phyloP scores from a whole-genome alignment of 2,888 invertebrate species.

The Mythimna pallens region DNA sequence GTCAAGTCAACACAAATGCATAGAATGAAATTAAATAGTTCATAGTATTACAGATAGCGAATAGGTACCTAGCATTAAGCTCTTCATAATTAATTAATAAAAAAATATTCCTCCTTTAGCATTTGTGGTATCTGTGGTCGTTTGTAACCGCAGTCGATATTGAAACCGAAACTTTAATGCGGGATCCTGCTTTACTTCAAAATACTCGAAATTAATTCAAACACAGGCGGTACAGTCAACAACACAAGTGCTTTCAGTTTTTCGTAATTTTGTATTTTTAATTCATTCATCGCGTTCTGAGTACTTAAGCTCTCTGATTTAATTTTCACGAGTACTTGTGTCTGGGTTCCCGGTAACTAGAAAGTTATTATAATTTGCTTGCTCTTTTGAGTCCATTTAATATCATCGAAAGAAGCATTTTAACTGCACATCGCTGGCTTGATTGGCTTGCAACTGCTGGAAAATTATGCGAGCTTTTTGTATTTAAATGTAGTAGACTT shows the following conservation, averaged over 20 bases:
- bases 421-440: slow-evolving; percentile 11
- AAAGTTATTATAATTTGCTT: slow-evolving; percentile 32
- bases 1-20: no score
- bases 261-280: slow-evolving; percentile 18
- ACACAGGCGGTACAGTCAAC: slow-evolving; percentile 7
- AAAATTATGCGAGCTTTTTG: slow-evolving; percentile 17
- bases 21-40: background rate
- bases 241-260: slow-evolving; percentile 28
- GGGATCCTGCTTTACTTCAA: slow-evolving; percentile 36
- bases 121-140: slow-evolving; percentile 36
- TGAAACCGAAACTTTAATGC: slow-evolving; percentile 45
- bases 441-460: slow-evolving; percentile 9
- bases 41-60: slow-evolving; percentile 6
- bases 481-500: background rate
- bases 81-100: slow-evolving; percentile 19
- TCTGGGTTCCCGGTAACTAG: slow-evolving; percentile 5
- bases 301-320: slow-evolving; percentile 39
- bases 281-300: slow-evolving; percentile 21
- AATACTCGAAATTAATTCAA: slow-evolving; percentile 47
- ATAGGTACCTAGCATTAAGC: slow-evolving; percentile 5
- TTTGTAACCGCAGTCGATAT: slow-evolving; percentile 39
- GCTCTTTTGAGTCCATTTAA: slow-evolving; percentile 39
- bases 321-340: slow-evolving; percentile 37
- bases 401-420: slow-evolving; percentile 30
- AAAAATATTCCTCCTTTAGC: slow-evolving; percentile 19